Conservation (phyloP, 2,888 invertebrate genomes). For the Syrista parreyssii region DNA sequence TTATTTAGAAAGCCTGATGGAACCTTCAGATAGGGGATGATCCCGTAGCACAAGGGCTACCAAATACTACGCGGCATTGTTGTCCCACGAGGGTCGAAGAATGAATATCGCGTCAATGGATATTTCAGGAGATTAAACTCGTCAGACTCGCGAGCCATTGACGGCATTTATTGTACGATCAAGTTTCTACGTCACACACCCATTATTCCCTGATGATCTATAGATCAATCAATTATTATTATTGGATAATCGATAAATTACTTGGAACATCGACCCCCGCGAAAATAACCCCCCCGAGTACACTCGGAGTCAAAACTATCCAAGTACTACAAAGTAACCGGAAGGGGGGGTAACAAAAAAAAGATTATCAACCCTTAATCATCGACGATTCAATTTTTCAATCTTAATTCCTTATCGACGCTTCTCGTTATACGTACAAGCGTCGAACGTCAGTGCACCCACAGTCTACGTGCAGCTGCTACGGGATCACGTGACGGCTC, state of each 20-base stretch:
- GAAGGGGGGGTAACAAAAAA: neutral
- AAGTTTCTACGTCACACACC: neutral
- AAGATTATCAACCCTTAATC: neutral
- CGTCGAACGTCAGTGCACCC: neutral
- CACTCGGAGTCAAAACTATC: no score
- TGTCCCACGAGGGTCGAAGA: neutral
- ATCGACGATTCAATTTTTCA: neutral
- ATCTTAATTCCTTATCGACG: neutral
- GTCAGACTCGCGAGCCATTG: neutral
- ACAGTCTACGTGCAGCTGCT: neutral
- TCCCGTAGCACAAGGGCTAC: neutral
- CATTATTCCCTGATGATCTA: neutral
- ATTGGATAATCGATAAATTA: neutral
- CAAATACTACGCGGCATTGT: neutral
- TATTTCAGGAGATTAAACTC: neutral
- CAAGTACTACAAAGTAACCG: no score
- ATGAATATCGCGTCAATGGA: neutral
- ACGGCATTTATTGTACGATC: neutral
- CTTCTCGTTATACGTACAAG: neutral
- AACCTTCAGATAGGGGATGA: neutral
- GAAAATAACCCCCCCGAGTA: no score
- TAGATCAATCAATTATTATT: neutral
- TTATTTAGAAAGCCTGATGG: neutral
- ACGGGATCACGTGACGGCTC: neutral
- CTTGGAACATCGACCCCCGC: neutral